Percentiles rank a stretch among this genome's conserved stretches.
Conservation (phyloP, 1,140 invertebrate genomes). For the Tribolium madens region DNA sequence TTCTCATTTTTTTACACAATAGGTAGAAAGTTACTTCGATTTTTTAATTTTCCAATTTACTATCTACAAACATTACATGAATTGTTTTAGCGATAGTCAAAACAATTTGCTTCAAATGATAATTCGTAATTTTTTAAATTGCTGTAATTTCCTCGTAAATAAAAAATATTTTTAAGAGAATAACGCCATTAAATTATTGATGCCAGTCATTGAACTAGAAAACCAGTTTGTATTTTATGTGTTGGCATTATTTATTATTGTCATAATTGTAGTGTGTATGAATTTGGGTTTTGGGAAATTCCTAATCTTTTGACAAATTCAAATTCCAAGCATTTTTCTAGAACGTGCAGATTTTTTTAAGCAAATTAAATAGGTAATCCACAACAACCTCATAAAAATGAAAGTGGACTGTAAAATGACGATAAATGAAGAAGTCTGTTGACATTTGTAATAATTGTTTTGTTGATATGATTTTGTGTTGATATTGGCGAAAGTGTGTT, state of each 20-base stretch:
- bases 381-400: not conserved
- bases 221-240: not conserved
- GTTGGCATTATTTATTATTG: not conserved
- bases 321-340: not conserved
- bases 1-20: no score
- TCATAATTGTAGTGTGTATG: not conserved
- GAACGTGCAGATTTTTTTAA: not conserved
- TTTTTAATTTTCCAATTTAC: no score
- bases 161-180: no score
- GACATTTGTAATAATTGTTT: not conserved
- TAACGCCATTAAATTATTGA: not conserved
- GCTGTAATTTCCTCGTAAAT: no score
- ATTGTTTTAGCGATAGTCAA: not conserved
- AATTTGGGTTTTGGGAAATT: no score
- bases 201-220: not conserved
- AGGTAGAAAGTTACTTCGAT: no score
- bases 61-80: not conserved
- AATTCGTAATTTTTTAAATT: not conserved
- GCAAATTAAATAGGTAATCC: not conserved
- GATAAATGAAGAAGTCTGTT: not conserved
- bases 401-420: not conserved
- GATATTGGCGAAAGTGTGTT: not conserved
- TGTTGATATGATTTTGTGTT: not conserved
- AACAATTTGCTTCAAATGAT: not conserved
- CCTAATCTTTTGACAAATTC: not conserved